Base-by-base conservation (phyloP, 2,113 vertebrate genomes). In the Morone saxatilis region DNA sequence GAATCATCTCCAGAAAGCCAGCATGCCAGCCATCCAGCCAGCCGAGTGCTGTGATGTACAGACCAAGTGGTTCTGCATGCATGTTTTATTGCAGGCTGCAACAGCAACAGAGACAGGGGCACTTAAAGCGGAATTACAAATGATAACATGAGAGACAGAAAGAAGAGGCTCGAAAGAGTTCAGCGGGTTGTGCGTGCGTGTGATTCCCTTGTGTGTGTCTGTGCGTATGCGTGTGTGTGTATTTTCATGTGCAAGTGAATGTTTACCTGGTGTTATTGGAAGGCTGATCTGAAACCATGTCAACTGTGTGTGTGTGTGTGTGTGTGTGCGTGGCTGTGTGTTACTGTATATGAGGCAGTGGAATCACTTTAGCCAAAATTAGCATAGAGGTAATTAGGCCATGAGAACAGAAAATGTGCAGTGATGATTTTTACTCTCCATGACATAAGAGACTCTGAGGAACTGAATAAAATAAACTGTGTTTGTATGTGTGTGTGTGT, bases 41-140 rank as follows among this genome's bases (percentile, higher is more conserved):
- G 50, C 48, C 51, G 54, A 71, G 81, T 11, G 25, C 80, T 81
- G 81, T 80, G 84, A 87, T 84, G 80, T 71, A 60, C 67, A 78
- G 60, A 80, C 80, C 78, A 59, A 83, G 77, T 75, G 56, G 71
- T 89, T 84, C 70, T 66, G 66, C 82, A 85, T 92, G 85, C 89
- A 91, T 90, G 87, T 89, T 93, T 92, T 76, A 93, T 89, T 67
- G 57, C 86, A 41, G 5, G 76, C 85, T 83, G 84, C 84, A 86
- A 61, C 81, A 72, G 85, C 66, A 73, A 77, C 79, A 84, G 62
- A 90, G 86, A 79, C 60, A 59, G 47, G 68, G 60, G 86, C 81
- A 92, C 90, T 86, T 89, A 89, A 91, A 87, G 80, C 54, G 16
- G 88, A 89, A 91, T 88, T 80, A 83, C 57, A 88, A 90, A 91